These are phyloP conservation scores for Araneus ventricosus DNA, from an alignment of 1,140 invertebrate genomes.

Conservation along the genomic window DNA sequence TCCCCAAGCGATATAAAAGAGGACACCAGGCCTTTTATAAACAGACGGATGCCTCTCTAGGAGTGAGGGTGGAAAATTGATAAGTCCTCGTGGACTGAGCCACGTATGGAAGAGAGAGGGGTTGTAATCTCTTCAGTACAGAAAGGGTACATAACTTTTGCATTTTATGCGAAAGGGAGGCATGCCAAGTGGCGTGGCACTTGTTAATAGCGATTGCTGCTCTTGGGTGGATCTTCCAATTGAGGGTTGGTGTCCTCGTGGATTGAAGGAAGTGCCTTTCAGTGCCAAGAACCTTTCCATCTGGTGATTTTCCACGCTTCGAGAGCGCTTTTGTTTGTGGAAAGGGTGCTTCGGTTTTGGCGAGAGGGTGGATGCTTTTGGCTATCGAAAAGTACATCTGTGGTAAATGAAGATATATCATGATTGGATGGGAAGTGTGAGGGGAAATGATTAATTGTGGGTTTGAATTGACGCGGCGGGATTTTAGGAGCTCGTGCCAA, in stretches of 20 bases:
- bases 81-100: background rate
- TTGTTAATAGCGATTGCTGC: slow-evolving; percentile 14
- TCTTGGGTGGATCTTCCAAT: no score
- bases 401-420: background rate
- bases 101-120: background rate
- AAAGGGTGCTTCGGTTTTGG: background rate
- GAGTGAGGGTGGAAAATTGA: slow-evolving; percentile 19
- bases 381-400: background rate
- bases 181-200: background rate
- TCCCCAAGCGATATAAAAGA: slow-evolving; percentile 10
- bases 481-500: background rate
- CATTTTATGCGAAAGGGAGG: background rate
- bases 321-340: background rate
- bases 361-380: background rate
- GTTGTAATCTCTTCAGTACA: slow-evolving; percentile 45
- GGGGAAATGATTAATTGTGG: background rate
- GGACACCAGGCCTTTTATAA: slow-evolving; percentile 24
- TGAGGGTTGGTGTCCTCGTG: background rate
- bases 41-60: background rate
- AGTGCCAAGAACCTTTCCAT: slow-evolving; percentile 15
- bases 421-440: background rate
- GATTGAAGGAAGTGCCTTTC: background rate
- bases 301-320: background rate
- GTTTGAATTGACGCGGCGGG: background rate
- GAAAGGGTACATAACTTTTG: slow-evolving; percentile 57